These are phyloP conservation scores for Parasteatoda lunata DNA, from an alignment of 2,888 invertebrate species.

Conservation along the genomic window DNA sequence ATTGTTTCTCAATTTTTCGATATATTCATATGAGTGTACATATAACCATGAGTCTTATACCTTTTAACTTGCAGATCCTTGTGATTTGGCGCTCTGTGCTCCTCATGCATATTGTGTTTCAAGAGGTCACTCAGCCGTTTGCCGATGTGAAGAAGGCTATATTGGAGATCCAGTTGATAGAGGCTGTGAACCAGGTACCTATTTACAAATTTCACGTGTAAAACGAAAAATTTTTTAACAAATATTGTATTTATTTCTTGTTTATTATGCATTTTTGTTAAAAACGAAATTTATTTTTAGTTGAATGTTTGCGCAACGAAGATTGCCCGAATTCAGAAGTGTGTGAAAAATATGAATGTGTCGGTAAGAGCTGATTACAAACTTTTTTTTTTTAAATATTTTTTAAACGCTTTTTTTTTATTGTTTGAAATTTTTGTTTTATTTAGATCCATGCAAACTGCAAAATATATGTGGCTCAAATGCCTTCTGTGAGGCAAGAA, in stretches of 20 bases:
- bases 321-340: slow-evolving; percentile 85
- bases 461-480: slow-evolving; percentile 82
- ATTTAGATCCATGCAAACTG: slow-evolving; percentile 81
- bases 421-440: neutral
- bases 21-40: too few relatives aligned
- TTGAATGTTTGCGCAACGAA: slow-evolving; percentile 85
- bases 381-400: neutral
- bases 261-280: neutral
- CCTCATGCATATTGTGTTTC: slow-evolving; percentile 82
- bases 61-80: slow-evolving; percentile 80
- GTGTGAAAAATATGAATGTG: slow-evolving; percentile 79
- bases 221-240: neutral
- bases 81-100: slow-evolving; percentile 82
- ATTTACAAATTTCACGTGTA: neutral
- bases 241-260: neutral
- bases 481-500: slow-evolving; percentile 80
- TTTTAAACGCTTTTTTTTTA: neutral
- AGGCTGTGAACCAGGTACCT: slow-evolving; percentile 78
- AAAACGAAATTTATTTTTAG: slow-evolving; percentile 73
- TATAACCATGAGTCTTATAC: too few relatives aligned
- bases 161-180: slow-evolving; percentile 86
- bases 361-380: slow-evolving; percentile 80
- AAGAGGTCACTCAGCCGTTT: slow-evolving; percentile 68
- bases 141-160: slow-evolving; percentile 84
- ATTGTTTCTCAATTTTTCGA: too few relatives aligned